A percentile compares a stretch with the other conserved stretches of the same genome.
These are phyloP conservation scores for Eilema sororculum DNA, from an alignment of 2,888 invertebrate species.

Conservation along the genomic window DNA sequence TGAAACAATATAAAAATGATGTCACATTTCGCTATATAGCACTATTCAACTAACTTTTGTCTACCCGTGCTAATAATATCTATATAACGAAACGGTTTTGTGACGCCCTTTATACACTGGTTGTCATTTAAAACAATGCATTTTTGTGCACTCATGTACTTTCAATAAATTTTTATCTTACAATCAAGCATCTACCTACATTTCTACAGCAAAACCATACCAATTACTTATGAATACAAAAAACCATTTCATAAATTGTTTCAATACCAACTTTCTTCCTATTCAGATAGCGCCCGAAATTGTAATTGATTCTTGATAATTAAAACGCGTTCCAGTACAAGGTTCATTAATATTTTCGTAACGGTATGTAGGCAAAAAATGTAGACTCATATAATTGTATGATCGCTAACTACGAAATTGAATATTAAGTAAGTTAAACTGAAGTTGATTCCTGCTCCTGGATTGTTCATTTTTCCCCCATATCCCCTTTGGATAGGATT, in stretches of 20 bases:
- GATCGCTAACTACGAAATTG: neutral
- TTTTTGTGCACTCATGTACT: neutral
- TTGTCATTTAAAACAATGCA: neutral
- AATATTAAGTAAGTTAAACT: neutral
- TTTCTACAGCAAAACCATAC: neutral
- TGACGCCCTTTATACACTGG: neutral
- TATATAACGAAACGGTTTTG: neutral
- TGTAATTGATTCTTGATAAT: constrained; percentile 40
- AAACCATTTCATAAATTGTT: neutral
- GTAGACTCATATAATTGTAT: constrained; percentile 4
- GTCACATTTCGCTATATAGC: too few relatives aligned
- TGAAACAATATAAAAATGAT: too few relatives aligned
- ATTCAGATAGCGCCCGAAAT: constrained; percentile 2
- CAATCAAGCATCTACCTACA: neutral
- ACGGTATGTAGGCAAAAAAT: constrained; percentile 17
- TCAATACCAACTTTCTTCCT: neutral
- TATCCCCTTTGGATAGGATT: too few relatives aligned
- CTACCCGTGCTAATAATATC: too few relatives aligned
- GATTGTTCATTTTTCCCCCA: too few relatives aligned
- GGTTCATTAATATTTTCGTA: constrained; percentile 27
- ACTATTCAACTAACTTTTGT: too few relatives aligned
- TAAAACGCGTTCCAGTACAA: constrained; percentile 29
- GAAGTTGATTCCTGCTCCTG: too few relatives aligned
- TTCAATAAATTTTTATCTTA: neutral
- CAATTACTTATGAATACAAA: neutral